phyloP scores from a whole-genome alignment of 2,797 vertebrate species.

The Crenichthys baileyi region DNA sequence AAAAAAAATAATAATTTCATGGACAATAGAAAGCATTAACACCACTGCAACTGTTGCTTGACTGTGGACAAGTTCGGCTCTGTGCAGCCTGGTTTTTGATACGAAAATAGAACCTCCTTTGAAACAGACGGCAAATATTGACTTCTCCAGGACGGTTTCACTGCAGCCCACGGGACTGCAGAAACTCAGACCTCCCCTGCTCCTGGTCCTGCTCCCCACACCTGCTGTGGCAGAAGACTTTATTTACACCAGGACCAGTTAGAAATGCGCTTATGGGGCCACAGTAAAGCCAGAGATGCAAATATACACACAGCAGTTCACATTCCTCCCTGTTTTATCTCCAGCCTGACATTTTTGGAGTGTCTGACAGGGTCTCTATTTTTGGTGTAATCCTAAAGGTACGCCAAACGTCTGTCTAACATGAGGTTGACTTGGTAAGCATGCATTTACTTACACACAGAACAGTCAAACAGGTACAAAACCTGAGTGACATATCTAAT shows the following conservation, averaged over 20 bases:
- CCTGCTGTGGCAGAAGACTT: conserved; percentile 67
- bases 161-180: conserved; percentile 38
- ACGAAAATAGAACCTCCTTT: conserved; percentile 73
- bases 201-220: conserved; percentile 59
- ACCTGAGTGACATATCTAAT: conserved; percentile 53
- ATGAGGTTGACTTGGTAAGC: conserved; percentile 46
- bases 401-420: conserved; percentile 55
- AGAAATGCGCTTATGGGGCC: conserved; percentile 53
- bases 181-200: conserved; percentile 61
- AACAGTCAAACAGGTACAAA: conserved; percentile 39
- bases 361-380: conserved; percentile 61
- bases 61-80: conserved; percentile 44
- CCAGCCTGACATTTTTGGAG: conserved; percentile 28
- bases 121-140: conserved; percentile 75
- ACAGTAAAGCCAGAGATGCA: conserved; percentile 38
- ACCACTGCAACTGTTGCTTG: conserved; percentile 21
- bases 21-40: conserved; percentile 23
- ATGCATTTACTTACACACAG: conserved; percentile 10
- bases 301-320: conserved; percentile 34
- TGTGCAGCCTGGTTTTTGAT: conserved; percentile 51
- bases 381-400: conserved; percentile 48
- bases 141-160: conserved; percentile 63
- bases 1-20: conserved; percentile 9
- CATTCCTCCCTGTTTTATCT: conserved; percentile 68
- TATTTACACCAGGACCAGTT: conserved; percentile 63